Evolutionary conservation across 23 tunicate genomes (phyloP).

Genomic region (Trididemnum clinides): DNA sequence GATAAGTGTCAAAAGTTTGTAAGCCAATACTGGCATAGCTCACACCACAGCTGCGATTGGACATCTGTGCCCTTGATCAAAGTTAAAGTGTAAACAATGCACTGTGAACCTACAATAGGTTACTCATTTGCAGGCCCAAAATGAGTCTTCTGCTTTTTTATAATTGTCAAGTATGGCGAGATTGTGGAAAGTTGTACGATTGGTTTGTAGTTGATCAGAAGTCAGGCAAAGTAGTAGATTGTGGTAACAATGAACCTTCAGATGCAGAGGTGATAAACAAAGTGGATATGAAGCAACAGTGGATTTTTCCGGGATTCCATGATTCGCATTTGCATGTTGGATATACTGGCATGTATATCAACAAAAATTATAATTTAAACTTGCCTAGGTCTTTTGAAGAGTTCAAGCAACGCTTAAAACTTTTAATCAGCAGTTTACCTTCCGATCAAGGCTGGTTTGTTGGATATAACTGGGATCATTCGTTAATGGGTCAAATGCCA

Average conservation of each 20-base stretch:
- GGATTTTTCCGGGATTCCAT: conserved; percentile 94
- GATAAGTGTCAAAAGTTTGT: too few relatives aligned
- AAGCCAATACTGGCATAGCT: too few relatives aligned
- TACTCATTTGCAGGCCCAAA: too few relatives aligned
- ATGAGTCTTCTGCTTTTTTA: conserved; percentile 39
- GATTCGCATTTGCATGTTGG: conserved; percentile 76
- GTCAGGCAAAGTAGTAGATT: conserved; percentile 33
- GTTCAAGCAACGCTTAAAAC: conserved; percentile 39
- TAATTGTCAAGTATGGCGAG: conserved; percentile 64
- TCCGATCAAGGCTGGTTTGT: conserved; percentile 41
- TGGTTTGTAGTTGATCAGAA: conserved; percentile 71
- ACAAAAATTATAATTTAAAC: conserved; percentile 17
- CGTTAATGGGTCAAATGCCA: conserved; percentile 62
- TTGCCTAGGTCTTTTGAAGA: conserved; percentile 50
- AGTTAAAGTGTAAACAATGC: too few relatives aligned
- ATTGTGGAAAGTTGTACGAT: conserved; percentile 32
- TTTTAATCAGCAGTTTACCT: not conserved
- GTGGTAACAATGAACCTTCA: conserved; percentile 42
- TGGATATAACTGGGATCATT: conserved; percentile 66
- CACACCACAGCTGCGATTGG: too few relatives aligned
- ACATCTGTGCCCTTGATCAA: too few relatives aligned
- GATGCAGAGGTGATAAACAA: not conserved
- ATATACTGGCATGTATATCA: conserved; percentile 19
- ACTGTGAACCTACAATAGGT: too few relatives aligned
- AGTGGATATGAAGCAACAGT: conserved; percentile 52